phyloP scores from a whole-genome alignment of 2,888 invertebrate species.

The Oscheius onirici region DNA sequence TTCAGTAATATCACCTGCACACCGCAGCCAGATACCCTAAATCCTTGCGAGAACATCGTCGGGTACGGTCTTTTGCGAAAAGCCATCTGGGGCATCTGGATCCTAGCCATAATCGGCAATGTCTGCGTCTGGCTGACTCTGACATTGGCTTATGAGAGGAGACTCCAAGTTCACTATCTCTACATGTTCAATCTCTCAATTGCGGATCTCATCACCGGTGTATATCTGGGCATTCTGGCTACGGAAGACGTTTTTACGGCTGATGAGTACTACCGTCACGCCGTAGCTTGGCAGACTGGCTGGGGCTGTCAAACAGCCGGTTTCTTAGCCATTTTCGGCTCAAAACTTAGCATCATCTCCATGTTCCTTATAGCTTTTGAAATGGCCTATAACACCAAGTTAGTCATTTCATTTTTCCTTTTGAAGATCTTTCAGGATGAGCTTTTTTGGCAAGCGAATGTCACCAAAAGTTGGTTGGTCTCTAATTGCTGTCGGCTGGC shows the following conservation, averaged over 20 bases:
- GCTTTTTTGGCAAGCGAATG: conserved; percentile 89
- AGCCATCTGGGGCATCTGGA: conserved; percentile 95
- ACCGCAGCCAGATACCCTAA: conserved; percentile 83
- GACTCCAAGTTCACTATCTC: conserved; percentile 92
- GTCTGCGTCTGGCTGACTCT: conserved; percentile 77
- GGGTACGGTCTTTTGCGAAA: conserved; percentile 74
- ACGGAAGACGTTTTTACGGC: conserved; percentile 94
- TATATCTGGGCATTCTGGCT: conserved; percentile 89
- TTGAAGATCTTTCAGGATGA: conserved; percentile 74
- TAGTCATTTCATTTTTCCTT: not conserved
- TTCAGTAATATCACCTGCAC: conserved; percentile 62
- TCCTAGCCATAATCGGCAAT: conserved; percentile 92
- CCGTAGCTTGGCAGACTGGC: conserved; percentile 93
- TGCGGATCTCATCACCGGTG: conserved; percentile 95
- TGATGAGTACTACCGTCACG: conserved; percentile 93
- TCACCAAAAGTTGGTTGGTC: conserved; percentile 36
- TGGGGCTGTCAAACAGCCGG: conserved; percentile 90
- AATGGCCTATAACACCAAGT: conserved; percentile 69
- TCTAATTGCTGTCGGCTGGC: conserved; percentile 73
- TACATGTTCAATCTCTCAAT: conserved; percentile 94
- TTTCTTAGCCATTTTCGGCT: conserved; percentile 88
- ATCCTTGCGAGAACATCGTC: conserved; percentile 90
- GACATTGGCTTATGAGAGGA: conserved; percentile 54
- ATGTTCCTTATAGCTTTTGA: conserved; percentile 83
- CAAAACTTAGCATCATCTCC: conserved; percentile 92